These are phyloP conservation scores for Callospermophilus lateralis DNA, from an alignment of 2,113 vertebrate species.

Conservation along the genomic window DNA sequence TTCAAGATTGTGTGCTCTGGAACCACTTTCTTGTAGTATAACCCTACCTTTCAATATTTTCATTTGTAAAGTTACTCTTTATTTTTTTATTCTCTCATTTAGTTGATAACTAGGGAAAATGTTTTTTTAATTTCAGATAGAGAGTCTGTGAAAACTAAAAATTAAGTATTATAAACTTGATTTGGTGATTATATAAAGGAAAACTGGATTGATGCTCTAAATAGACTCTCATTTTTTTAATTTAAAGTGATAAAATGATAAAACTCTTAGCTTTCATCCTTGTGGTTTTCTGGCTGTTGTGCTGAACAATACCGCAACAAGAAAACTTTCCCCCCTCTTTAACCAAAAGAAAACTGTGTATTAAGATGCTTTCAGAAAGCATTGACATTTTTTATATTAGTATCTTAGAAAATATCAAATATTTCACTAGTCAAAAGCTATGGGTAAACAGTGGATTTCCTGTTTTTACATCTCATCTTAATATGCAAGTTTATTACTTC, in stretches of 20 bases:
- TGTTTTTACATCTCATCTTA: conserved; percentile 47
- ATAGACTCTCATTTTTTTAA: background rate
- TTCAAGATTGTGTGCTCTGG: background rate
- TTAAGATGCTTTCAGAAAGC: background rate
- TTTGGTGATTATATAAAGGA: background rate
- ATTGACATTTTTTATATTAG: background rate
- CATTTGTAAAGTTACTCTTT: background rate
- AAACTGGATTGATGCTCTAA: background rate
- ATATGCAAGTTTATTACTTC: conserved; percentile 74
- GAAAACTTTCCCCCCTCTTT: background rate
- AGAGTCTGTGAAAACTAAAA: background rate
- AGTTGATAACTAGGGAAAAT: background rate
- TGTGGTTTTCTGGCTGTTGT: background rate
- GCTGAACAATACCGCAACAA: background rate
- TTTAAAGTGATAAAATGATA: conserved; percentile 31
- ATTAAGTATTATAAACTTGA: background rate
- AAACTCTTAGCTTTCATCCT: background rate
- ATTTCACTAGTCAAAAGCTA: background rate
- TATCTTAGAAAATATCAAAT: background rate
- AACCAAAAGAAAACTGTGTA: background rate
- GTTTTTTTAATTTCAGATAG: background rate
- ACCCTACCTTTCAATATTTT: conserved; percentile 12
- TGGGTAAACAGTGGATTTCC: background rate
- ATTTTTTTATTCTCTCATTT: background rate
- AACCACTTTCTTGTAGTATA: background rate